Evolutionary conservation across 2,113 vertebrate species (phyloP), one percentile per base, ranked within the genome.

Genomic region (Pseudolaguvia tuberculata): DNA sequence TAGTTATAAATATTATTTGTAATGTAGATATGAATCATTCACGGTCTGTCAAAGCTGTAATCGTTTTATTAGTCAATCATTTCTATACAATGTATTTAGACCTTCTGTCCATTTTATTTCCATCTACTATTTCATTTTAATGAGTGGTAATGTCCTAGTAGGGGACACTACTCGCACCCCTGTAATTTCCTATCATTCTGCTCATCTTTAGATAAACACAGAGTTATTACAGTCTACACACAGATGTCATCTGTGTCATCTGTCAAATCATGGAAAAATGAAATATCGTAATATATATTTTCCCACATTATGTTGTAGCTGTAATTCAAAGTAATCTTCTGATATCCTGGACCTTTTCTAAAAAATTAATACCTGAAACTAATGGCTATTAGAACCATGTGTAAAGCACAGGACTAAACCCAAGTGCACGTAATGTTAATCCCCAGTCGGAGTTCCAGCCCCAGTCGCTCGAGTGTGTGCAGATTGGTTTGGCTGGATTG

Each of bases 401-500:
- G n/a, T 45, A 23, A 63, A 63, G 12, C 45, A 20, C n/a, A 45
- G 35, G 15, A 18, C 61, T 47, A 9, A 65, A 65, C 15, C 1
- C 23, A 2, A 23, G 21, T 17, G 21, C 42, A 65, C 14, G 4
- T 14, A 65, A 48, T 45, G 12, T 45, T 47, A 17, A 23, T 23
- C 6, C 3, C 31, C 4, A 42, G 39, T 42, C 23, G 23, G 35
- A 25, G 39, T 65, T 65, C 45, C 62, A 47, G 47, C n/a, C 5
- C 3, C 39, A 47, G 42, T 25, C 14, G 12, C 62, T 65, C 14
- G 42, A 65, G 23, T 48, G 62, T 48, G 62, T 17, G 14, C 62
- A 48, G 15, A 23, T 65, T 65, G 25, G 62, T 65, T 21, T 65
- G 62, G n/a, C 62, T 65, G 62, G 42, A 65, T 65, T 6, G 42